Evolutionary conservation across 1,140 invertebrate species (phyloP).

Genomic region (Drosophila nikananu): DNA sequence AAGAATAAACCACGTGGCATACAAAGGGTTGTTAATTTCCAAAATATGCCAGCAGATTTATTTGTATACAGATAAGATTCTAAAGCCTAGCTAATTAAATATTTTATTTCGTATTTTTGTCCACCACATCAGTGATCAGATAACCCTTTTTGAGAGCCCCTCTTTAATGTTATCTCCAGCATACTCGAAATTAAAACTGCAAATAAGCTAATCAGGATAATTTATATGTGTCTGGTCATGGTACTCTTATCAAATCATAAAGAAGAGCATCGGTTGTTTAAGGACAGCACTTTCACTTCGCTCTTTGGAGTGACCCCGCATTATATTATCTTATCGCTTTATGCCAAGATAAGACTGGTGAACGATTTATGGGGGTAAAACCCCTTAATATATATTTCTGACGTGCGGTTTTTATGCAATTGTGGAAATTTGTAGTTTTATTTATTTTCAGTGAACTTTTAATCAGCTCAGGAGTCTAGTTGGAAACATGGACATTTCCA

Average conservation of each 20-base stretch:
- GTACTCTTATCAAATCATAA: slow-evolving; percentile 21
- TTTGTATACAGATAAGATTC: neutral
- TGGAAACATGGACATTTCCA: neutral
- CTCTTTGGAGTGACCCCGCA: slow-evolving; percentile 15
- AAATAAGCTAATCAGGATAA: slow-evolving; percentile 46
- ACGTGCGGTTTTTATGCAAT: slow-evolving; percentile 6
- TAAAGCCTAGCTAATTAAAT: neutral
- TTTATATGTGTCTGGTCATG: slow-evolving; percentile 8
- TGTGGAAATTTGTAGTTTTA: neutral
- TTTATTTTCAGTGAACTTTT: neutral
- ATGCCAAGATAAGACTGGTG: neutral
- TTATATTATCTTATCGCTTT: slow-evolving; percentile 29
- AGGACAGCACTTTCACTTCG: slow-evolving; percentile 35
- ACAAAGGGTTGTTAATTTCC: neutral
- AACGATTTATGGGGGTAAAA: slow-evolving; percentile 19
- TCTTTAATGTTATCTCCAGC: neutral
- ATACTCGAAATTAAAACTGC: neutral
- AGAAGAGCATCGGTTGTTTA: slow-evolving; percentile 1
- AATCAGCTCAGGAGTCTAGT: neutral
- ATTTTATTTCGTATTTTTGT: neutral
- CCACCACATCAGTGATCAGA: neutral
- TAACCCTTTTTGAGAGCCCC: neutral
- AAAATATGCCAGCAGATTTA: neutral
- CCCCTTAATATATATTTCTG: slow-evolving; percentile 4
- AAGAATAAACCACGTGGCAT: neutral